Evolutionary conservation across 1,140 invertebrate species (phyloP).

Genomic region (Drosophila pallidifrons): DNA sequence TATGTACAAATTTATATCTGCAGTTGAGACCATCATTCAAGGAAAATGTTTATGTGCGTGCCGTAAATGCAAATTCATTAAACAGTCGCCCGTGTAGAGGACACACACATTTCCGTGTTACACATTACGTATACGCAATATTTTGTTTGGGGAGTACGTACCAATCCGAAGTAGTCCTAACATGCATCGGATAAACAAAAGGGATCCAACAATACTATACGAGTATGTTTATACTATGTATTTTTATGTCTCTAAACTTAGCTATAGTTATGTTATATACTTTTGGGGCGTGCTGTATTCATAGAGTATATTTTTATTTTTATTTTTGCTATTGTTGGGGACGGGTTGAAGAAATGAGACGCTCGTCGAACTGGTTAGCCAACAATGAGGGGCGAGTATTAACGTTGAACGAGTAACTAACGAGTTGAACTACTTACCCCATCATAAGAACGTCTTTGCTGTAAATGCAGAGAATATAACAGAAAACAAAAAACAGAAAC

Average conservation of each 20-base stretch:
- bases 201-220: constrained; percentile 12
- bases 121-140: constrained; percentile 38
- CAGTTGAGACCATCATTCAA: constrained; percentile 84
- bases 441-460: constrained; percentile 48
- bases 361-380: constrained; percentile 9
- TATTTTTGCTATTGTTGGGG: neutral
- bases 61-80: constrained; percentile 81
- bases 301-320: neutral
- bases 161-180: constrained; percentile 12
- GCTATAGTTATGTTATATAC: constrained; percentile 14
- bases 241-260: constrained; percentile 17
- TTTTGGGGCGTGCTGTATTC: constrained; percentile 16
- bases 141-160: constrained; percentile 1
- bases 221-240: constrained; percentile 18
- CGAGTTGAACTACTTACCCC: constrained; percentile 65
- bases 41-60: constrained; percentile 80
- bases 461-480: constrained; percentile 57
- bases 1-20: constrained; percentile 78
- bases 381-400: constrained; percentile 21
- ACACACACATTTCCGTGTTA: constrained; percentile 70
- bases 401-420: constrained; percentile 59
- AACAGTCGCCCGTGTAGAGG: constrained; percentile 73
- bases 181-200: constrained; percentile 17
- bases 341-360: constrained; percentile 7
- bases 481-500: constrained; percentile 22